Evolutionary conservation across 2,113 vertebrate species (phyloP), one percentile per base, ranked within the genome.

Genomic region (Siniperca chuatsi): DNA sequence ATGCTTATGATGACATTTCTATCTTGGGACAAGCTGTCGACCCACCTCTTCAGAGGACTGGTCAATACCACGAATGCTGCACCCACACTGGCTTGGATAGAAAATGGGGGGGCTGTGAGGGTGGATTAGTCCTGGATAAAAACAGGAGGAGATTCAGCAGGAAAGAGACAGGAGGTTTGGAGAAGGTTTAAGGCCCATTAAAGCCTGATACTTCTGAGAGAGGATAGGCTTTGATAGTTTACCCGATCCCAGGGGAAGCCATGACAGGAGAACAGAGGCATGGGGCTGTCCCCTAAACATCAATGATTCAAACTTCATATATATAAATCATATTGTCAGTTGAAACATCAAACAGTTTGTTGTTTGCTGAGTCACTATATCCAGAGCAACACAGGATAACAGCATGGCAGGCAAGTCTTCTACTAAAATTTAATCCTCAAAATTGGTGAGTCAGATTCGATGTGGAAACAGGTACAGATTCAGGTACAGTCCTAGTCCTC

Each of bases 211-310:
- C 67, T n/a, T 78, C 55, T 68, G n/a, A 58, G 25, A 62, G 78
- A 88, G 91, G 92, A 95, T 89, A 72, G 82, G 62, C 79, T 92
- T 93, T 90, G 86, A 93, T 91, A 93, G 90, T 92, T 93, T 90
- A 93, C 91, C 93, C 90, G 60, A 52, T 90, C 90, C 82, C 85
- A 90, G 68, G 50, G 80, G 78, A 89, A 84, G 82, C 72, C 81
- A 82, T 72, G 80, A 79, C 50, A 75, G 86, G 75, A 54, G 79
- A 84, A 62, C 54, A 83, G 64, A 79, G 69, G 40, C 54, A 48
- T 85, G 94, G 42, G 8, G 42, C 42, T 9, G 8, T 8, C 40
- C 8, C 8, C 40, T 42, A 10, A 42, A 42, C 42, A 42, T 40
- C 40, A 40, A 40, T 40, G 40, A 40, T 40, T 40, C 40, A 8